Percentiles rank a stretch among this genome's conserved stretches.
Conservation (phyloP, 2,888 invertebrate genomes). For the Scotopteryx bipunctaria region DNA sequence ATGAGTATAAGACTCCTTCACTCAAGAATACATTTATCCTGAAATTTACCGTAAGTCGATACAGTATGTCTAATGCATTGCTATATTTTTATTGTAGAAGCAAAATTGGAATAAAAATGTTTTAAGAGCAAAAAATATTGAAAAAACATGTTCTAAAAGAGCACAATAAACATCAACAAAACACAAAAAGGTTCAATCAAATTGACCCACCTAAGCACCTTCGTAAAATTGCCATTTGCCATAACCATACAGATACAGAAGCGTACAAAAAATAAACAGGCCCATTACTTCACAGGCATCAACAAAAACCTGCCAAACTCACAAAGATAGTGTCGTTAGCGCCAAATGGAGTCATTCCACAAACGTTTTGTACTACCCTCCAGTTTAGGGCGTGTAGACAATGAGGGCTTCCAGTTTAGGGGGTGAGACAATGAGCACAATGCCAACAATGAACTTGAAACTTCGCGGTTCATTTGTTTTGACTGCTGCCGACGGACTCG, state of each 20-base stretch:
- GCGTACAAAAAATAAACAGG: slow-evolving; percentile 33
- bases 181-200: slow-evolving; percentile 5
- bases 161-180: neutral
- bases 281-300: slow-evolving; percentile 35
- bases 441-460: slow-evolving; percentile 33
- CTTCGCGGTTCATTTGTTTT: slow-evolving; percentile 37
- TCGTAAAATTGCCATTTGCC: neutral
- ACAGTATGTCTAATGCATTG: too few relatives aligned
- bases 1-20: too few relatives aligned
- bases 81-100: too few relatives aligned
- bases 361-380: slow-evolving; percentile 27
- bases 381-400: slow-evolving; percentile 20
- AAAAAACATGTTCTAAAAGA: neutral
- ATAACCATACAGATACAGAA: slow-evolving; percentile 17
- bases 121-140: neutral
- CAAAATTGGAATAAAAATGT: neutral
- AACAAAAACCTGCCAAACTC: slow-evolving; percentile 47
- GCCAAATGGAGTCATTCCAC: slow-evolving; percentile 45
- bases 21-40: too few relatives aligned
- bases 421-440: slow-evolving; percentile 35
- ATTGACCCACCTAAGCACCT: slow-evolving; percentile 4
- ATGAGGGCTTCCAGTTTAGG: slow-evolving; percentile 16
- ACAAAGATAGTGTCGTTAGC: slow-evolving; percentile 57
- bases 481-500: slow-evolving; percentile 32
- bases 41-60: too few relatives aligned